phyloP scores from a whole-genome alignment of 2,113 vertebrate species.

The Apodemus sylvaticus region DNA sequence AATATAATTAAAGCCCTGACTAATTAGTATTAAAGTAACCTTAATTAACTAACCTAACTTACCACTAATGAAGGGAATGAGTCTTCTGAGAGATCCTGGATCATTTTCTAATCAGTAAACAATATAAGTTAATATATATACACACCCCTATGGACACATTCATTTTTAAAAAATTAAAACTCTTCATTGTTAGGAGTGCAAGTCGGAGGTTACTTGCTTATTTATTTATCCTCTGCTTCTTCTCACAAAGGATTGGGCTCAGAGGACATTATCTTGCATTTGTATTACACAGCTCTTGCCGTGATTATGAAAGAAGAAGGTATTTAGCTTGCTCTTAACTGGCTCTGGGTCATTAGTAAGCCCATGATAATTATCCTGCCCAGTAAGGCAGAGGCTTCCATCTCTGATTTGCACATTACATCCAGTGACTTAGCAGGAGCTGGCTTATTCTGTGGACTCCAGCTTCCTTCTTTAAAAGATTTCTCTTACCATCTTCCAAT shows the following conservation, averaged over 20 bases:
- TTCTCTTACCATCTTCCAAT: background rate
- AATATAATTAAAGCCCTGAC: constrained; percentile 74
- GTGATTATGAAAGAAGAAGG: constrained; percentile 50
- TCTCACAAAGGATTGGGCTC: constrained; percentile 51
- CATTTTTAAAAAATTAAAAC: constrained; percentile 62
- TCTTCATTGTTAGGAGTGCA: constrained; percentile 45
- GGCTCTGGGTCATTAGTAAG: constrained; percentile 54
- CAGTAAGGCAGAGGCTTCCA: constrained; percentile 7
- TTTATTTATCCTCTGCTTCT: constrained; percentile 68
- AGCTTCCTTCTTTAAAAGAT: background rate
- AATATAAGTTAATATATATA: constrained; percentile 63
- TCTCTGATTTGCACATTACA: constrained; percentile 36
- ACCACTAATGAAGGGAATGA: constrained; percentile 71
- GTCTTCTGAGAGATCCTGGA: constrained; percentile 60
- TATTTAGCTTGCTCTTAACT: constrained; percentile 50
- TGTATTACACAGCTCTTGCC: constrained; percentile 12
- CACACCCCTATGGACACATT: constrained; percentile 27
- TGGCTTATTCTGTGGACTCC: background rate
- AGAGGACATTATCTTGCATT: constrained; percentile 45
- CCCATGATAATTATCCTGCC: constrained; percentile 48
- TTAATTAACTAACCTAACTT: constrained; percentile 79
- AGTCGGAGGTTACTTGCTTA: constrained; percentile 62
- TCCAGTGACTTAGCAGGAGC: background rate
- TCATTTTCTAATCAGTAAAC: constrained; percentile 66
- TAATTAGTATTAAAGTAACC: constrained; percentile 77